Percentiles rank a stretch among this genome's conserved stretches.
phyloP scores from a whole-genome alignment of 2,797 vertebrate species.

The Nannoperca obscura region DNA sequence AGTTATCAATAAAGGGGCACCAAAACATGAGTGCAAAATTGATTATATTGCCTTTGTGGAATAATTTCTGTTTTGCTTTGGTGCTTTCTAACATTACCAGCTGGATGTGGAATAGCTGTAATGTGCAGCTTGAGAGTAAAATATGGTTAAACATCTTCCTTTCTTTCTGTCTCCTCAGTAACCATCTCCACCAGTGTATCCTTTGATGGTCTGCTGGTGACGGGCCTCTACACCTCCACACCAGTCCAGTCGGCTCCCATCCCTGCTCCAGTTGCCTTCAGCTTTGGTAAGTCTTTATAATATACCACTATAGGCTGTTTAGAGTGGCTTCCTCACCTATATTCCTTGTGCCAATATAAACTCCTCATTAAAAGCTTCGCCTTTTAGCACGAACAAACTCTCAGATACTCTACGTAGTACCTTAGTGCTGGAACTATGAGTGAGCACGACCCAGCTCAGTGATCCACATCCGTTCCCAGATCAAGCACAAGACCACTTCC shows the following conservation, averaged over 20 bases:
- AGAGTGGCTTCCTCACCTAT: conserved; percentile 3
- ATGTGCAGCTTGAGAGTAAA: not conserved
- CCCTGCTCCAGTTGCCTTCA: conserved; percentile 92
- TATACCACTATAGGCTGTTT: conserved; percentile 2
- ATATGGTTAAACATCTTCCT: not conserved
- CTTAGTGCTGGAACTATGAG: conserved; percentile 26
- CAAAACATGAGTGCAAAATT: not conserved
- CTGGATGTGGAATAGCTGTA: not conserved
- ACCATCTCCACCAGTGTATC: conserved; percentile 96
- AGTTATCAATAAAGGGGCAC: not conserved
- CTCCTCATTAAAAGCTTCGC: conserved; percentile 21
- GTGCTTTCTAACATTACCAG: not conserved
- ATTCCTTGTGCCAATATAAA: conserved; percentile 29
- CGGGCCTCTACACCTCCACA: conserved; percentile 97
- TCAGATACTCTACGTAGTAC: conserved; percentile 33
- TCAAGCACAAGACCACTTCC: conserved; percentile 50
- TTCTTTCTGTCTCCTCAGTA: conserved; percentile 85
- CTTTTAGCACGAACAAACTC: conserved; percentile 39
- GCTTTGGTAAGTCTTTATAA: conserved; percentile 91
- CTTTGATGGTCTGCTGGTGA: conserved; percentile 97
- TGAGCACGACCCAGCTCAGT: conserved; percentile 45
- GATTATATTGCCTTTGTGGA: not conserved
- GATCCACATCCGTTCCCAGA: conserved; percentile 66
- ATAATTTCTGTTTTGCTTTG: not conserved
- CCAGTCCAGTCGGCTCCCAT: conserved; percentile 95